Percentiles rank a stretch among this genome's conserved stretches.
Evolutionary conservation across 2,113 vertebrate genomes (phyloP).

Genomic region (Amazona guildingii): DNA sequence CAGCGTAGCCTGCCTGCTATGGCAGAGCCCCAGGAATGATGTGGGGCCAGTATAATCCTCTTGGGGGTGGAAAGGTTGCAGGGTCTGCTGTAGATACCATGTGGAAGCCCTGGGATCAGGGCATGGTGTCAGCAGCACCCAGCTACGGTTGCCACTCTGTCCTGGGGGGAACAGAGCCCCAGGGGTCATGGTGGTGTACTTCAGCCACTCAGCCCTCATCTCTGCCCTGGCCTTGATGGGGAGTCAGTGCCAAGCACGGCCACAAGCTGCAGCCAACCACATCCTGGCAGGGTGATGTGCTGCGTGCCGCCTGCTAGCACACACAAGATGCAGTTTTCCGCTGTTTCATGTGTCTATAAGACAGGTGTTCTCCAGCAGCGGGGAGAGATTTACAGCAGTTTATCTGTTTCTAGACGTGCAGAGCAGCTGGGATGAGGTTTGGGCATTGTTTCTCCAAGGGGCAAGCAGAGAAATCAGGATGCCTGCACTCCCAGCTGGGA

Average conservation of each 20-base stretch:
- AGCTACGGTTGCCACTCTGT: neutral
- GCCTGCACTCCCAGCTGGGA: neutral
- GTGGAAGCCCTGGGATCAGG: neutral
- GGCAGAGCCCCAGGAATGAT: accelerated
- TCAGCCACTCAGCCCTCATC: neutral
- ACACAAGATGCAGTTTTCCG: neutral
- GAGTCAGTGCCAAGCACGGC: neutral
- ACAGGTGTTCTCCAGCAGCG: neutral
- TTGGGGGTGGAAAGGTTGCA: neutral
- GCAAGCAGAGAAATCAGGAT: neutral
- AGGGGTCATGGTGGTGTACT: neutral
- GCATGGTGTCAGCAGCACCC: accelerated
- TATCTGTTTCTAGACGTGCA: neutral
- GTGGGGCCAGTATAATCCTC: neutral
- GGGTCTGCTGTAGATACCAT: neutral
- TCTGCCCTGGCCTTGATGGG: accelerated
- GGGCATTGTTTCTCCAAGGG: neutral
- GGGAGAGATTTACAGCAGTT: neutral
- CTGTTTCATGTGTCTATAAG: neutral
- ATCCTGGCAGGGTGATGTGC: neutral
- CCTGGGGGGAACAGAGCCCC: accelerated
- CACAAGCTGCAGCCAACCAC: neutral
- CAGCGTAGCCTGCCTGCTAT: accelerated
- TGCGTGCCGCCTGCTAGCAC: accelerated
- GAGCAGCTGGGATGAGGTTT: neutral